Base-by-base conservation (phyloP, 2,888 invertebrate genomes). In the Cinara cedri region DNA sequence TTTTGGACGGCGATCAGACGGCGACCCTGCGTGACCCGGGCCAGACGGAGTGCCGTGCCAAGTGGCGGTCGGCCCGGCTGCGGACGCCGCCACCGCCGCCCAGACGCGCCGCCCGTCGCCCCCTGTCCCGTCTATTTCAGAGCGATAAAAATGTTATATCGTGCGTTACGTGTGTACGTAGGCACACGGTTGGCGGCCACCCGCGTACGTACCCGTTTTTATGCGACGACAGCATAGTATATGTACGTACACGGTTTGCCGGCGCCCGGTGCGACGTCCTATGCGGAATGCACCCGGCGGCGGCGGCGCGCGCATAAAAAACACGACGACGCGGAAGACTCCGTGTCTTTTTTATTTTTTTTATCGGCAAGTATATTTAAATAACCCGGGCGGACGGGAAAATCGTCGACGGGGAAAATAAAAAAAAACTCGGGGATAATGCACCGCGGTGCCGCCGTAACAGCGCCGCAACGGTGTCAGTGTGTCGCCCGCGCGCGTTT, bases 401-500 rank as follows among this genome's bases (percentile, higher is more conserved):
- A 63, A 19, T 42, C 19, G 63, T 19, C 42, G 63, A 63, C 34
- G 14, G 11, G 11, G 34, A 34, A 6, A 34, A 6, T n/a, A 34
- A 34, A 34, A 34, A 34, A 34, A 34, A 34, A 34, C 34, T 34
- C 34, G 3, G 3, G 34, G 34, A 34, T 60, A 60, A n/a, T n/a
- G n/a, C 46, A 21, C 13, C 14, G 46, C 19, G 44, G 21, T 19
- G 63, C 14, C 44, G n/a, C 46, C 21, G 6, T 54, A 55, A 54
- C 65, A 42, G 21, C 54, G 21, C 26, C 44, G 10, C 62, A 76
- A 68, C 76, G 66, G 70, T 78, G 78, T 78, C 78, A 78, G 78
- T 78, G 78, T 78, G 78, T 60, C 78, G 78, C 57, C 54, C 19
- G 60, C 34, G 76, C 57, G 76, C 76, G 76, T 63, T 62, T 62